A percentile compares a stretch with the other conserved stretches of the same genome.
phyloP scores from a whole-genome alignment of 2,797 vertebrate genomes.

The Martes flavigula region DNA sequence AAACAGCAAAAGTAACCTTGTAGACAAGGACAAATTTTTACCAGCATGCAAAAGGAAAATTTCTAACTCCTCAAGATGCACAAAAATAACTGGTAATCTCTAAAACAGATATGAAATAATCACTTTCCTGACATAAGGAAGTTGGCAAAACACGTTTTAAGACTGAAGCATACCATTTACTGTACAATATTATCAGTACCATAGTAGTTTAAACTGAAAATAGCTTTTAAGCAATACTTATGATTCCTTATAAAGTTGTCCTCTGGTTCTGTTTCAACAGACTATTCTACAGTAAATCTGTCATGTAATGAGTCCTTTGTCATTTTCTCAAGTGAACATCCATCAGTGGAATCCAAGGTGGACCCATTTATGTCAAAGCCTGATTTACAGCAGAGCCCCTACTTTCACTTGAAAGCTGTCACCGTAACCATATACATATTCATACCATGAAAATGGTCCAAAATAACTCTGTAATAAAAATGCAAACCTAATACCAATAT shows the following conservation, averaged over 20 bases:
- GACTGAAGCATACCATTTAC: not conserved
- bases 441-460: not conserved
- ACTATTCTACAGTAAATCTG: not conserved
- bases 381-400: not conserved
- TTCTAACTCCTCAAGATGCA: not conserved
- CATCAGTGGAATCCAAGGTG: not conserved
- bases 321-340: not conserved
- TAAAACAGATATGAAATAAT: constrained; percentile 27
- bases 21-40: constrained; percentile 48
- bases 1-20: constrained; percentile 18
- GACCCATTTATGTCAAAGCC: not conserved
- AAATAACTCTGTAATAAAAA: constrained; percentile 30
- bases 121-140: not conserved
- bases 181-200: not conserved
- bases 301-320: not conserved
- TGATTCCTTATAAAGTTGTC: not conserved
- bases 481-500: not conserved
- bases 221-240: constrained; percentile 31
- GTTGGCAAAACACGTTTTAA: not conserved
- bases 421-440: not conserved
- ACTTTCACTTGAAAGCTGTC: not conserved
- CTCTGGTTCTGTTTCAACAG: constrained; percentile 10
- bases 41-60: not conserved
- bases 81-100: not conserved
- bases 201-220: not conserved